Percentiles rank a stretch among this genome's conserved stretches.
These are phyloP conservation scores for Lytechinus pictus DNA, from an alignment of 35 echinoderm and acorn worm genomes.

Conservation along the genomic window DNA sequence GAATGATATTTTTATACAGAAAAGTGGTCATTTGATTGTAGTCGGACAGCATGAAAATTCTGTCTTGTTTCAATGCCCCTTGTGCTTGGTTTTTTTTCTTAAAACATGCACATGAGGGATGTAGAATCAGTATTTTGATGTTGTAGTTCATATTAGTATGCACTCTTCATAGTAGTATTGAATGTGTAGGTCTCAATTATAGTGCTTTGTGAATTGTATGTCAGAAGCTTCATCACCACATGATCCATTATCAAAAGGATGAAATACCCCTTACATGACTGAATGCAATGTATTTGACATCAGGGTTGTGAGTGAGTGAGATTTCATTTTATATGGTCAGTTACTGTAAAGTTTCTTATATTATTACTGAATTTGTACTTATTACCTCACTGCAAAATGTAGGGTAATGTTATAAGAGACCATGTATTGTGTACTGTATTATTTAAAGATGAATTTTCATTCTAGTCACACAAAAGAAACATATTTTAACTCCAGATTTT, in stretches of 20 bases:
- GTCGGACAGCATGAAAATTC: not conserved
- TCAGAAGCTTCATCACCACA: not conserved
- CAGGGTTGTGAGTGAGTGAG: conserved; percentile 15
- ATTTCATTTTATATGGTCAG: conserved; percentile 5
- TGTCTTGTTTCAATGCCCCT: not conserved
- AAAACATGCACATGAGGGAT: not conserved
- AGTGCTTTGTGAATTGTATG: not conserved
- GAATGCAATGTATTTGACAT: conserved; percentile 9
- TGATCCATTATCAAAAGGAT: not conserved
- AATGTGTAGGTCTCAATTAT: not conserved
- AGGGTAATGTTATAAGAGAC: not conserved
- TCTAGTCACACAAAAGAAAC: too few species aligned
- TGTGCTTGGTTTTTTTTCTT: not conserved
- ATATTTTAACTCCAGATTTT: too few species aligned
- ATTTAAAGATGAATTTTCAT: too few species aligned
- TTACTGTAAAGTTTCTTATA: not conserved
- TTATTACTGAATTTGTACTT: not conserved
- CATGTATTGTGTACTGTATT: not conserved
- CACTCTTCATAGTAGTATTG: not conserved
- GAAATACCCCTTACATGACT: not conserved
- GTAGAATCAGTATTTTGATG: not conserved
- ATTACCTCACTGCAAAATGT: not conserved
- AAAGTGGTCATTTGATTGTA: conserved; percentile 23
- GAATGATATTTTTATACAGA: conserved; percentile 43
- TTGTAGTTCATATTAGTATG: not conserved